phyloP scores from a whole-genome alignment of 2,113 vertebrate species.

The Paraplagusia blochii region DNA sequence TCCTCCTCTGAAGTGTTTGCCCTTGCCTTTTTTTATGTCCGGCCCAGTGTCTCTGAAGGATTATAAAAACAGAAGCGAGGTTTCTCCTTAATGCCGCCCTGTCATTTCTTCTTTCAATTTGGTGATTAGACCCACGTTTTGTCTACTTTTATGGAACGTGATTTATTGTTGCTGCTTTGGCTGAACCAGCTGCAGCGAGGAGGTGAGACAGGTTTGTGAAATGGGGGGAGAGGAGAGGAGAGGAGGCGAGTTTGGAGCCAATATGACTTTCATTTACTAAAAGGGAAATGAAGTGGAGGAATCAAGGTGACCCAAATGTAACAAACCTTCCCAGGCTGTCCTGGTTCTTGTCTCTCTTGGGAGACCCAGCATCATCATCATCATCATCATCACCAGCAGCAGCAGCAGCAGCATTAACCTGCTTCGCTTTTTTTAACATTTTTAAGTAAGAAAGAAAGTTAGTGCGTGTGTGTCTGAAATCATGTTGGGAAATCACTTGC shows the following conservation, averaged over 20 bases:
- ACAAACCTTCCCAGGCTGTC: conserved; percentile 2
- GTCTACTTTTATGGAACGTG: conserved; percentile 50
- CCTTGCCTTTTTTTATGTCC: conserved; percentile 50
- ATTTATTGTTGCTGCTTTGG: conserved; percentile 49
- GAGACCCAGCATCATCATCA: neutral
- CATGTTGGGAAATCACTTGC: too few relatives aligned
- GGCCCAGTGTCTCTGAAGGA: conserved; percentile 49
- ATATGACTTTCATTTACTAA: conserved; percentile 33
- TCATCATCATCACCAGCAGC: too few relatives aligned
- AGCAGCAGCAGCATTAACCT: neutral
- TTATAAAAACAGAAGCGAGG: conserved; percentile 46
- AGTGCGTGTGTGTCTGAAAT: too few relatives aligned
- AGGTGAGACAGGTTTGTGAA: conserved; percentile 9
- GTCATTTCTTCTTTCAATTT: conserved; percentile 62
- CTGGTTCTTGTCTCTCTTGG: conserved; percentile 16
- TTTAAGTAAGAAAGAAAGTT: neutral
- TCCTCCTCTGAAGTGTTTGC: conserved; percentile 46
- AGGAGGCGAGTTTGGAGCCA: conserved; percentile 23
- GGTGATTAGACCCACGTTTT: conserved; percentile 65
- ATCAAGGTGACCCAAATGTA: conserved; percentile 49
- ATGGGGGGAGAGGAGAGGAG: too few relatives aligned
- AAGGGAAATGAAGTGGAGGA: conserved; percentile 5
- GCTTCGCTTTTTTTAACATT: neutral
- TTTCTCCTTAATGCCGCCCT: conserved; percentile 51
- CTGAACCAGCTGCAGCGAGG: conserved; percentile 39